These are phyloP conservation scores for Artibeus lituratus DNA, from an alignment of 2,797 vertebrate species.

Conservation along the genomic window DNA sequence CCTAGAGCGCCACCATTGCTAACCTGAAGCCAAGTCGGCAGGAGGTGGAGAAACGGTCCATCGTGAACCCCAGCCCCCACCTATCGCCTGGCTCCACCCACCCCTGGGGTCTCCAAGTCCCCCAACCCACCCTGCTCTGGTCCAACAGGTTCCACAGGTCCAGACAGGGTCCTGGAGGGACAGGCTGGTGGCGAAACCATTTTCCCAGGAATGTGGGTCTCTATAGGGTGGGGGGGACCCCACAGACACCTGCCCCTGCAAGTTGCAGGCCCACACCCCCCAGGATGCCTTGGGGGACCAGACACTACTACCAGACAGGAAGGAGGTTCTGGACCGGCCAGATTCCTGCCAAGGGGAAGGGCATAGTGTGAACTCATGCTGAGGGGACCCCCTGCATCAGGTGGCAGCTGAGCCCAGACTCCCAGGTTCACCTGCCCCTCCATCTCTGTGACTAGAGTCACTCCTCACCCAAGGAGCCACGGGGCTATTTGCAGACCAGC, in stretches of 20 bases:
- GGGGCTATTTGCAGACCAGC: not conserved
- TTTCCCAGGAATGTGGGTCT: constrained; percentile 56
- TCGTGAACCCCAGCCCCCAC: not conserved
- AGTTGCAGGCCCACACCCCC: not conserved
- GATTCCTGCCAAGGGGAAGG: not conserved
- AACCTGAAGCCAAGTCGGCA: not conserved
- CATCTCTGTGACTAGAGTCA: not conserved
- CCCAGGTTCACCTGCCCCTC: not conserved
- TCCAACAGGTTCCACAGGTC: constrained; percentile 56
- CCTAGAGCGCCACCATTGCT: not conserved
- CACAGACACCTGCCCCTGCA: not conserved
- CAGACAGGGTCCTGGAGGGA: constrained; percentile 23
- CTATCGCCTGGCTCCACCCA: not conserved
- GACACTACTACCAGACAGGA: not conserved
- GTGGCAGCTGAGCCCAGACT: not conserved
- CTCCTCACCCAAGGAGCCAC: not conserved
- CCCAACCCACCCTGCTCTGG: not conserved
- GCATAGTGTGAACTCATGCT: not conserved
- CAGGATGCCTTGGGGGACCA: not conserved
- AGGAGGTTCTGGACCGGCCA: not conserved
- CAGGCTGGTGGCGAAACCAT: constrained; percentile 40
- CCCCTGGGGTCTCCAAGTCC: constrained; percentile 39
- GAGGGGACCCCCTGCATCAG: not conserved
- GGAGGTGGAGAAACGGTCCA: not conserved
- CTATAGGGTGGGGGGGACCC: not conserved